Percentiles rank a stretch among this genome's conserved stretches.
These are phyloP conservation scores for Metalampra italica DNA, from an alignment of 2,888 invertebrate genomes.

Conservation along the genomic window DNA sequence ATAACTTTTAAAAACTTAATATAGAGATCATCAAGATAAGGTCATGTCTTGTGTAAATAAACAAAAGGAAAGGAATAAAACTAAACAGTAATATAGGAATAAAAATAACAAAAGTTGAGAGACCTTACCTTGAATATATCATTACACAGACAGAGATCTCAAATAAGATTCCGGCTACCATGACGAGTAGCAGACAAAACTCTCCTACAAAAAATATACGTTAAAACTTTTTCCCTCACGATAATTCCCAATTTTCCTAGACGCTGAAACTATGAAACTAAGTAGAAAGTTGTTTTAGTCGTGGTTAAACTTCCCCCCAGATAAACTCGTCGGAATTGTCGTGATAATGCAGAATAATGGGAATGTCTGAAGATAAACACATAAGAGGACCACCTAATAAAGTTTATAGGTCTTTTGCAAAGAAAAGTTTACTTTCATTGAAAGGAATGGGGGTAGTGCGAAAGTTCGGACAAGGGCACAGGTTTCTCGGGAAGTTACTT, in stretches of 20 bases:
- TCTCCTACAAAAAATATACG: neutral
- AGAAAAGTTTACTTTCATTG: slow-evolving; percentile 57
- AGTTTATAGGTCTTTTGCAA: slow-evolving; percentile 50
- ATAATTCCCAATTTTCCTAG: slow-evolving; percentile 10
- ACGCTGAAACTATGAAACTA: slow-evolving; percentile 7
- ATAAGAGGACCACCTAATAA: slow-evolving; percentile 50
- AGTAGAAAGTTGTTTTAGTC: slow-evolving; percentile 21
- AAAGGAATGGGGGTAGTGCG: slow-evolving; percentile 46
- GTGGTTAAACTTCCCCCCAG: slow-evolving; percentile 32
- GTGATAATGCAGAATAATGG: slow-evolving; percentile 69
- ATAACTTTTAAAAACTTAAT: no score
- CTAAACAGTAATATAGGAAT: no score
- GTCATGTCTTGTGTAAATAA: no score
- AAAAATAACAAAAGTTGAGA: no score
- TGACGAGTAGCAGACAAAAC: neutral
- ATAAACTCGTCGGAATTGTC: slow-evolving; percentile 54
- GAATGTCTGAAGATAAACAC: slow-evolving; percentile 52
- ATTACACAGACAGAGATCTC: no score
- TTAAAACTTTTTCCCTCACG: neutral
- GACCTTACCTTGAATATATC: no score
- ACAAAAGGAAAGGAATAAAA: no score
- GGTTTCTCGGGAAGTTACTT: slow-evolving; percentile 38
- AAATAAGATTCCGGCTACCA: neutral
- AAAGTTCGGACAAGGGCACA: slow-evolving; percentile 34
- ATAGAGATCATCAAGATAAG: no score